These are phyloP conservation scores for Cheirogaleus medius DNA, from an alignment of 2,113 vertebrate genomes.

Conservation along the genomic window DNA sequence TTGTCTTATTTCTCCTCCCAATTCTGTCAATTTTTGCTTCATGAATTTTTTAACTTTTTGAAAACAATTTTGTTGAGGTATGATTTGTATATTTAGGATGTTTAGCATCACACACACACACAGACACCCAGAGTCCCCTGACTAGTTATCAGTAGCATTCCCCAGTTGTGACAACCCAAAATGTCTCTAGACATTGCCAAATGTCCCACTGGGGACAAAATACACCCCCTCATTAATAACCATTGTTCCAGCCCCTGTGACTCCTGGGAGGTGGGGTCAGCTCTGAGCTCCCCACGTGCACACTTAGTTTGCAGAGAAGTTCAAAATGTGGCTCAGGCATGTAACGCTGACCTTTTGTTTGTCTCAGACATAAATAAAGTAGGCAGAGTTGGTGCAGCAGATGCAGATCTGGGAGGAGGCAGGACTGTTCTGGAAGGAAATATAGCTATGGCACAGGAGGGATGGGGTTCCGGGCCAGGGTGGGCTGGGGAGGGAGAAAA, in stretches of 20 bases:
- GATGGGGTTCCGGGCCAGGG: neutral
- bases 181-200: neutral
- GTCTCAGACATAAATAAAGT: neutral
- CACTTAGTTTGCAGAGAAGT: neutral
- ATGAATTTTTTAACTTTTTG: neutral
- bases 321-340: neutral
- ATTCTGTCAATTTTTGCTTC: neutral
- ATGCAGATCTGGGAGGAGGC: neutral
- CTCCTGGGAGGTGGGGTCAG: neutral
- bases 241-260: neutral
- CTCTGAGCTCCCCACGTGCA: neutral
- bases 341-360: neutral
- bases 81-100: neutral
- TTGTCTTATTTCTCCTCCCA: neutral
- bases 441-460: no score
- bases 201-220: neutral
- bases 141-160: neutral
- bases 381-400: neutral
- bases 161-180: neutral
- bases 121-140: no score
- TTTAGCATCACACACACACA: no score
- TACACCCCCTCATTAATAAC: neutral
- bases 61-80: neutral
- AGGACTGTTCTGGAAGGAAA: neutral
- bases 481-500: fast-evolving